Percentiles rank a stretch among this genome's conserved stretches.
Evolutionary conservation across 2,888 invertebrate genomes (phyloP).

Genomic region (Patella caerulea): DNA sequence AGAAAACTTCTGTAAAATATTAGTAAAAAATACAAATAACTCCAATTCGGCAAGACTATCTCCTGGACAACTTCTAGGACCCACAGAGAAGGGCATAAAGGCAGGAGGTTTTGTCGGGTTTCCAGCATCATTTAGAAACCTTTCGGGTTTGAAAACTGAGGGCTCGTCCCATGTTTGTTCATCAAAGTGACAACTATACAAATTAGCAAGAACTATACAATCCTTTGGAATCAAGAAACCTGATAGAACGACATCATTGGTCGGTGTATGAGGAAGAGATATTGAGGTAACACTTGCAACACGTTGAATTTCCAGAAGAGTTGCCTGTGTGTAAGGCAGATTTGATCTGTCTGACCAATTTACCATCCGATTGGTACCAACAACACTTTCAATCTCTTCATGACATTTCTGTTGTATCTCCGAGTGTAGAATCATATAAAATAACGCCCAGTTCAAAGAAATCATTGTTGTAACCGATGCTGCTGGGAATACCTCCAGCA

Average conservation of each 20-base stretch:
- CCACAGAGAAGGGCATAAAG: conserved; percentile 41
- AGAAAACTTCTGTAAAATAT: conserved; percentile 37
- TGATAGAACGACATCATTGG: conserved; percentile 5
- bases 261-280: neutral
- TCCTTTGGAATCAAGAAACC: conserved; percentile 19
- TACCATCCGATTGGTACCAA: neutral
- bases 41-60: conserved; percentile 45
- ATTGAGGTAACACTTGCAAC: neutral
- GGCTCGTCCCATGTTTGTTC: conserved; percentile 15
- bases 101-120: conserved; percentile 17
- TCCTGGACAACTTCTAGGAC: conserved; percentile 46
- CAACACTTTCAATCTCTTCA: conserved; percentile 14
- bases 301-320: conserved; percentile 19
- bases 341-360: neutral
- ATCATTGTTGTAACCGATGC: conserved; percentile 41
- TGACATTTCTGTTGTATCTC: conserved; percentile 38
- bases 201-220: conserved; percentile 6
- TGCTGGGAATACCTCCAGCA: conserved; percentile 41
- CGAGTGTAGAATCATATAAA: conserved; percentile 38
- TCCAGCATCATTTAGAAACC: conserved; percentile 12
- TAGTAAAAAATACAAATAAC: conserved; percentile 44
- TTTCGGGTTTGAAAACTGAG: conserved; percentile 17
- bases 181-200: conserved; percentile 6
- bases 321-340: conserved; percentile 15
- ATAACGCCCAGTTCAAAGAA: conserved; percentile 39